Base-by-base conservation (phyloP, 2,113 vertebrate genomes). In the Scomber scombrus region DNA sequence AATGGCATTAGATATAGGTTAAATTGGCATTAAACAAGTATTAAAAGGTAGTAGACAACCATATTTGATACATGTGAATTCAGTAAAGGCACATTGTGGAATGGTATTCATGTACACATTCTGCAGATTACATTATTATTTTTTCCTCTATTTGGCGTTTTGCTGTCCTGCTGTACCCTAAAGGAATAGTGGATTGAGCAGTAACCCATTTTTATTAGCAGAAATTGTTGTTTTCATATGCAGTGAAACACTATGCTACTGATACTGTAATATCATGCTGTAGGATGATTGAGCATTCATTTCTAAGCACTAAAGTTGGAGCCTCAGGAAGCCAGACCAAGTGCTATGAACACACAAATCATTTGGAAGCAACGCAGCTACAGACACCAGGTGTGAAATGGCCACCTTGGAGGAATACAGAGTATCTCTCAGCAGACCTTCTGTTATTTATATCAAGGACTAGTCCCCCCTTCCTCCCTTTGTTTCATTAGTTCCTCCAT, bases 401-500 rank as follows among this genome's bases (percentile, higher is more conserved):
- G 55, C 78, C 82, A 71, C 82, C 75, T 78, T 84, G n/a, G 70
- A 85, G 52, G 67, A 81, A 79, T 67, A 47, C 57, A 49, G 69
- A 78, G 31, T 73, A 9, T 72, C 72, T 88, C 75, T 69, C 65
- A 60, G 80, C 54, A 75, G 82, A 80, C 71, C 55, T 70, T 73
- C 47, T 51, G 55, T 68, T 85, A 82, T 89, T 88, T 86, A 85
- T 82, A 88, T 80, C 58, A 78, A 67, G 58, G 66, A 74, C 70
- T 76, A 73, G 80, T 78, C 66, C 61, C 47, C 40, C 60, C 34
- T 29, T 52, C 11, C 0, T 47, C 67, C 57, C 55, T 73, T 50
- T 54, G 69, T 72, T 88, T 80, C 67, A 81, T 81, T 80, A 81
- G 67, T 71, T 84, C 75, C 74, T 83, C 74, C 77, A 88, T 91